Evolutionary conservation across 2,888 invertebrate genomes (phyloP).

Genomic region (Sericinus montela): DNA sequence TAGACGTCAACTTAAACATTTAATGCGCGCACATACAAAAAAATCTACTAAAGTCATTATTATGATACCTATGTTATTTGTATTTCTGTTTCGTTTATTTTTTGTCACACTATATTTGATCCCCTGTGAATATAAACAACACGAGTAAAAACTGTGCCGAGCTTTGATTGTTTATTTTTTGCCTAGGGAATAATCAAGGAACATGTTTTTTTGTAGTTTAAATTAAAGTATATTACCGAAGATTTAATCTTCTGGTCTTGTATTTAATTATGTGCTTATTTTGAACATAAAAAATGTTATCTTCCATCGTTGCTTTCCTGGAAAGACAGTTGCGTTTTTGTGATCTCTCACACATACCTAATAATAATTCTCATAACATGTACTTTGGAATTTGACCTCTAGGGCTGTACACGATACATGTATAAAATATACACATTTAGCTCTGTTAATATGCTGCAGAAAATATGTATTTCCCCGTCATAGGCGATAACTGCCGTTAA

Average conservation of each 20-base stretch:
- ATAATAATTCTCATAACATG: too few relatives aligned
- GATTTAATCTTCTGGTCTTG: not conserved
- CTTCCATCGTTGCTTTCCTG: too few relatives aligned
- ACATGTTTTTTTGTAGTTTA: not conserved
- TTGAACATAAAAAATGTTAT: too few relatives aligned
- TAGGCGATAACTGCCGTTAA: too few relatives aligned
- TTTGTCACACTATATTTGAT: slow-evolving; percentile 6
- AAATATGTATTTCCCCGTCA: too few relatives aligned
- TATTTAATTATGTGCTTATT: too few relatives aligned
- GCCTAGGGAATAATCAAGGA: not conserved
- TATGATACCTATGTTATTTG: slow-evolving; percentile 16
- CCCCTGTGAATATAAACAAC: not conserved
- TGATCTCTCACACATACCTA: too few relatives aligned
- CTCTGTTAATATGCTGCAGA: too few relatives aligned
- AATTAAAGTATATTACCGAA: not conserved
- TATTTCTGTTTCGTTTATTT: slow-evolving; percentile 9
- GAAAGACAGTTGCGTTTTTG: too few relatives aligned
- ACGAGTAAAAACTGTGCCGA: not conserved
- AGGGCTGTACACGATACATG: too few relatives aligned
- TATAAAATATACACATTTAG: too few relatives aligned
- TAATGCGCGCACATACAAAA: slow-evolving; percentile 4
- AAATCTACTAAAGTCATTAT: slow-evolving; percentile 10
- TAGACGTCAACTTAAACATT: slow-evolving; percentile 1
- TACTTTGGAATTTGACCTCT: too few relatives aligned
- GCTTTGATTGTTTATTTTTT: slow-evolving; percentile 5